Evolutionary conservation across 2,888 invertebrate genomes (phyloP).

Genomic region (Phyllotreta striolata): DNA sequence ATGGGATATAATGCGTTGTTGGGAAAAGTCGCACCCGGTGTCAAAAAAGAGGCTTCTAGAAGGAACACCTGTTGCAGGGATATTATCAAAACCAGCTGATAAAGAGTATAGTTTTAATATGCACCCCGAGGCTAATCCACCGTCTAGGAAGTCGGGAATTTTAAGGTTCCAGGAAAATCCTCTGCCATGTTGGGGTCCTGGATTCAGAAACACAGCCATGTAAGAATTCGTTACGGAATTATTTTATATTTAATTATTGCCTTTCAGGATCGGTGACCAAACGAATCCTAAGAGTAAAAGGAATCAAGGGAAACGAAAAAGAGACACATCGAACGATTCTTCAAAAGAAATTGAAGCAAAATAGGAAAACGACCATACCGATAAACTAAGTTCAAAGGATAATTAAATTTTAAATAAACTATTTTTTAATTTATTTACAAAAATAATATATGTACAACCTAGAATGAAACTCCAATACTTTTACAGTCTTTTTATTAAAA

Average conservation of each 20-base stretch:
- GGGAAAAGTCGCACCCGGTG: slow-evolving; percentile 76
- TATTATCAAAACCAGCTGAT: slow-evolving; percentile 66
- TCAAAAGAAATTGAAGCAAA: too few species aligned
- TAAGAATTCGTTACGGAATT: slow-evolving; percentile 57
- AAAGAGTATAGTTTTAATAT: slow-evolving; percentile 63
- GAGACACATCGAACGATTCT: slow-evolving; percentile 43
- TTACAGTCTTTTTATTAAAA: slow-evolving; percentile 26
- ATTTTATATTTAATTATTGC: slow-evolving; percentile 13
- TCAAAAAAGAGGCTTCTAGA: slow-evolving; percentile 67
- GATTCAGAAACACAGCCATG: slow-evolving; percentile 80
- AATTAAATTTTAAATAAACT: too few species aligned
- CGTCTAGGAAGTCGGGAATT: slow-evolving; percentile 74
- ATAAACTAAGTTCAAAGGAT: too few species aligned
- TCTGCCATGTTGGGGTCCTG: slow-evolving; percentile 90
- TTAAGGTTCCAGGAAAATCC: slow-evolving; percentile 90
- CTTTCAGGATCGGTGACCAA: slow-evolving; percentile 67
- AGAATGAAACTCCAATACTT: background rate
- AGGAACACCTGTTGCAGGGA: slow-evolving; percentile 64
- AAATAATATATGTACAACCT: too few species aligned
- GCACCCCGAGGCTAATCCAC: slow-evolving; percentile 80
- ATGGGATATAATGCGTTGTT: slow-evolving; percentile 91
- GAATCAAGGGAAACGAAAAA: slow-evolving; percentile 74
- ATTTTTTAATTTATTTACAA: too few species aligned
- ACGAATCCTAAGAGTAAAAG: slow-evolving; percentile 68
- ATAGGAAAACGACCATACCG: too few species aligned